A percentile compares a stretch with the other conserved stretches of the same genome.
Evolutionary conservation across 1,140 invertebrate genomes (phyloP).

Genomic region (Temnothorax curvispinosus): DNA sequence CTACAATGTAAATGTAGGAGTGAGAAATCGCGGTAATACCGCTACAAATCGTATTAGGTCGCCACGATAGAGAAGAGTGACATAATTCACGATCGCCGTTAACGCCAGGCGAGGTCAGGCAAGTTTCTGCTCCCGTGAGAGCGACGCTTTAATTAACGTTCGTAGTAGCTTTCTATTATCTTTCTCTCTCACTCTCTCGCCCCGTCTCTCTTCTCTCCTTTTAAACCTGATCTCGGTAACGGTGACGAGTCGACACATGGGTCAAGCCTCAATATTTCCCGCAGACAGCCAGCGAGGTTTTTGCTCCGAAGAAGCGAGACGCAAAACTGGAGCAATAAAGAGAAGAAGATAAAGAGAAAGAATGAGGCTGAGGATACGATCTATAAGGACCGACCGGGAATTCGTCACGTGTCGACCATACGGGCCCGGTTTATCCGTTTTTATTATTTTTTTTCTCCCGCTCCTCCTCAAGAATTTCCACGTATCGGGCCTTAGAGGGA

Average conservation of each 20-base stretch:
- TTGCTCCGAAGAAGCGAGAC: conserved; percentile 4
- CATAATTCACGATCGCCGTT: conserved; percentile 41
- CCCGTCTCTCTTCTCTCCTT: not conserved
- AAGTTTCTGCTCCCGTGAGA: conserved; percentile 21
- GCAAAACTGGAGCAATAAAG: conserved; percentile 4
- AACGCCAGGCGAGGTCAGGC: conserved; percentile 37
- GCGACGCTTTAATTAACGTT: conserved; percentile 56
- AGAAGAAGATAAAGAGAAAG: not conserved
- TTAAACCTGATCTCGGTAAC: conserved; percentile 42
- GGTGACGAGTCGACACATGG: conserved; percentile 29
- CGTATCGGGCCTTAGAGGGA: not conserved
- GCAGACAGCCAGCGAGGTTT: conserved; percentile 28
- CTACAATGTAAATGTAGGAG: conserved; percentile 24
- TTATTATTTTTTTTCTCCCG: conserved; percentile 13
- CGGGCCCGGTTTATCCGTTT: not conserved
- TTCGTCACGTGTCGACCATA: conserved; percentile 59
- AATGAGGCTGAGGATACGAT: not conserved
- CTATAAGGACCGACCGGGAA: conserved; percentile 24
- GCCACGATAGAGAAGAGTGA: conserved; percentile 3
- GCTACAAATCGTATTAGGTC: not conserved
- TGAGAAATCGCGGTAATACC: conserved; percentile 8
- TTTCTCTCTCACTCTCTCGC: conserved; percentile 7
- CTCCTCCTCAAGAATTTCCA: conserved; percentile 13
- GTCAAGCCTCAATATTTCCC: conserved; percentile 36
- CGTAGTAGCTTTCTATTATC: conserved; percentile 19